Evolutionary conservation across 2,113 vertebrate genomes (phyloP), one percentile per base, ranked within the genome.

Genomic region (Serinus canaria): DNA sequence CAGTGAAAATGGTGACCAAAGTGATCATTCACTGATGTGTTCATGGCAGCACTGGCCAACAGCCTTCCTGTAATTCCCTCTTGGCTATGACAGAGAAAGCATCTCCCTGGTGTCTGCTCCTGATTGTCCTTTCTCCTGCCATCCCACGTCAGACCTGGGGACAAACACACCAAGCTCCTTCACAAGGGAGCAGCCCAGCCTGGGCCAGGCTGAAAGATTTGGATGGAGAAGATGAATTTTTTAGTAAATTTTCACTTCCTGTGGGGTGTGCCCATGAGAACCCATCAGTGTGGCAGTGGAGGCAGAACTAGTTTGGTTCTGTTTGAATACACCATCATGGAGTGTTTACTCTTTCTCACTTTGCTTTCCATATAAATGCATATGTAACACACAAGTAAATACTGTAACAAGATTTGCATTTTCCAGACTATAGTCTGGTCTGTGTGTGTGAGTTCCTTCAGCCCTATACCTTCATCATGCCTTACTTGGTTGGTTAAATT

Each of bases 101-200:
- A 50, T 22, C 30, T 67, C 39, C 35, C 63, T 60, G 44, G 4
- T n/a, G 25, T 1, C 2, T 27, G 16, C 1, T 62, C 56, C 85
- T 64, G 75, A 17, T 2, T 6, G 19, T 35, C 30, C 31, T 15
- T 68, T 76, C 67, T 92, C 62, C 79, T 77, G 73, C 63, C 63
- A 55, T 1, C 18, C 44, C 8, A 2, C 0, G 0, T 21, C 70
- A 79, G 20, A 33, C 18, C 11, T 49, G 69, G 28, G 77, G 25
- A 79, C 67, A 83, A 80, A 33, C 63, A 43, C 53, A 27, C 15
- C 1, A 1, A 3, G 10, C 9, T 37, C 44, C 49, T 30, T 28
- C 37, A 20, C 11, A 28, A 1, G 1, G 9, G 33, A 73, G 58
- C 70, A 59, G 79, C 41, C 49, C 70, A 60, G 23, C 23, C 62